phyloP scores from a whole-genome alignment of 2,113 vertebrate genomes.

The human (Homo sapiens) region DNA sequence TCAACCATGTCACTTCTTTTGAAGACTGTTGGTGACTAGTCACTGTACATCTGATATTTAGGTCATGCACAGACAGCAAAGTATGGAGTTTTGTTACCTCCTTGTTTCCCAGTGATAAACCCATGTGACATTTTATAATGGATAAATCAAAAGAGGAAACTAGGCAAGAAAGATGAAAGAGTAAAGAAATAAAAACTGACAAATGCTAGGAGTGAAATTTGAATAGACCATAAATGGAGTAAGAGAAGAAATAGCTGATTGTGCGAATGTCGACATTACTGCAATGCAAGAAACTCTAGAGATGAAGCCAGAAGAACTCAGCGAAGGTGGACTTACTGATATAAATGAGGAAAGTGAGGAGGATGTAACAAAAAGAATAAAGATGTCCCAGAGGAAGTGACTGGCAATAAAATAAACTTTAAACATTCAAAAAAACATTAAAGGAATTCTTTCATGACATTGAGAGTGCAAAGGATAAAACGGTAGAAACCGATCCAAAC shows the following conservation, averaged over 20 bases:
- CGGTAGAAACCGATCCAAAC: background rate
- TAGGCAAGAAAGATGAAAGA: background rate
- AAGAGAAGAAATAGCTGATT: background rate
- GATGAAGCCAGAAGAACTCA: background rate
- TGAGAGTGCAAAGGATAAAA: background rate
- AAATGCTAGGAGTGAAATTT: background rate
- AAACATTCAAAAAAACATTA: background rate
- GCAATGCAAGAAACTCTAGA: background rate
- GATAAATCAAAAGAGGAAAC: conserved; percentile 5
- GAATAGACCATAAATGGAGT: background rate
- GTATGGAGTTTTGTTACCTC: background rate
- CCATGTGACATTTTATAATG: background rate
- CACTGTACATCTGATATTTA: background rate
- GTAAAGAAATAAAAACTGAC: background rate
- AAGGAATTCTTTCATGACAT: background rate
- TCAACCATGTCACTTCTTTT: background rate
- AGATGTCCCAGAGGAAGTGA: background rate
- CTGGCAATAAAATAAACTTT: background rate
- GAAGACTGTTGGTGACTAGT: background rate
- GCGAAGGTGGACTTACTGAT: background rate
- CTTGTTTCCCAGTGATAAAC: background rate
- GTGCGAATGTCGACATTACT: background rate
- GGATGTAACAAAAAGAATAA: background rate
- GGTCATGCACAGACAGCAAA: background rate
- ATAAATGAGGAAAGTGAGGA: background rate